These are phyloP conservation scores for Brachyhypopomus gauderio DNA, from an alignment of 2,113 vertebrate species.

Conservation along the genomic window DNA sequence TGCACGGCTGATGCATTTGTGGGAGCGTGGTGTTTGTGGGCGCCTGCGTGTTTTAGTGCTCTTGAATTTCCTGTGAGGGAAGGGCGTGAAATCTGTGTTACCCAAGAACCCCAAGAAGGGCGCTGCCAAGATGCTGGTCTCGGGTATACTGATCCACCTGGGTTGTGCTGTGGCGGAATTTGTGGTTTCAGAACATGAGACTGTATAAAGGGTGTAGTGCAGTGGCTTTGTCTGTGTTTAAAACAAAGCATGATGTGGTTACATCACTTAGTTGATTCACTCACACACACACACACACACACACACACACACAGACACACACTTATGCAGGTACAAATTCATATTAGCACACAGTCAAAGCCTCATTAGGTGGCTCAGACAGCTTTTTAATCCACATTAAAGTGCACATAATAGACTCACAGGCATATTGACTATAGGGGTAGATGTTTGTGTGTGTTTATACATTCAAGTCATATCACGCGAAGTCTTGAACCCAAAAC, in stretches of 20 bases:
- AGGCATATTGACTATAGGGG: not conserved
- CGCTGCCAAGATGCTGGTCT: not conserved
- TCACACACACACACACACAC: not conserved
- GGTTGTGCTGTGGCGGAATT: not conserved
- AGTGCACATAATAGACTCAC: slow-evolving; percentile 31
- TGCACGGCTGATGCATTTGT: not conserved
- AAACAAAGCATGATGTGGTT: not conserved
- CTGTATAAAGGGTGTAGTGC: not conserved
- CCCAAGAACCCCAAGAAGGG: not conserved
- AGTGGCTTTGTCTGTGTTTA: too few species aligned
- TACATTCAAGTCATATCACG: not conserved
- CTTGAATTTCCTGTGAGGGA: not conserved
- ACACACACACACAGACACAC: too few species aligned
- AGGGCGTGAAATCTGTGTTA: slow-evolving; percentile 5
- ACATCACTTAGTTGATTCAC: slow-evolving; percentile 3
- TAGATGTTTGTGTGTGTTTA: slow-evolving; percentile 35
- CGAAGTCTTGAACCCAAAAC: not conserved
- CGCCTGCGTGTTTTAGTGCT: not conserved
- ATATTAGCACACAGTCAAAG: slow-evolving; percentile 60
- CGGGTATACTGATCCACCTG: slow-evolving; percentile 1
- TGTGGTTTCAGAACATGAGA: not conserved
- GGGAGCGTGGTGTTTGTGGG: not conserved
- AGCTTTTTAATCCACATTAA: slow-evolving; percentile 53
- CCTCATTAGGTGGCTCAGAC: slow-evolving; percentile 56
- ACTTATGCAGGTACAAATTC: slow-evolving; percentile 21